These are phyloP conservation scores for Napeogenes sylphis DNA, from an alignment of 2,888 invertebrate species.

Conservation along the genomic window DNA sequence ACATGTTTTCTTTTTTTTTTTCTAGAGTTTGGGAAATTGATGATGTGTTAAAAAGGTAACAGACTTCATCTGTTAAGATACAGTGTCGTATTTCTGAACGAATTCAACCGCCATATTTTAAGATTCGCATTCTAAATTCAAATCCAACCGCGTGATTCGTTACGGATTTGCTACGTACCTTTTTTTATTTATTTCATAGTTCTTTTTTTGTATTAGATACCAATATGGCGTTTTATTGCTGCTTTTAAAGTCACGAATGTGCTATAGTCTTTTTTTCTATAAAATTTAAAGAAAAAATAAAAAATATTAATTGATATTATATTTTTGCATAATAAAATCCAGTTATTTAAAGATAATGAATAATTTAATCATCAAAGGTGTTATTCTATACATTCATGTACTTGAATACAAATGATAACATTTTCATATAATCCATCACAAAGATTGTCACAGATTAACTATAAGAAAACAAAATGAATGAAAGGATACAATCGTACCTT, in stretches of 20 bases:
- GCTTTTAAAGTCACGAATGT: constrained; percentile 19
- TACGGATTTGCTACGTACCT: constrained; percentile 42
- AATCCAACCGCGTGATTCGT: constrained; percentile 48
- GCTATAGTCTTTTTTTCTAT: constrained; percentile 10
- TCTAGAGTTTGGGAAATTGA: constrained; percentile 62
- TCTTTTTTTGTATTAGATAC: constrained; percentile 27
- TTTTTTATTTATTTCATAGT: constrained; percentile 32
- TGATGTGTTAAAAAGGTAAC: constrained; percentile 76
- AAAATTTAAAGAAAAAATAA: background rate
- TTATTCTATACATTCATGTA: too few species aligned
- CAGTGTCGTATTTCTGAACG: constrained; percentile 49
- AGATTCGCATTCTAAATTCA: constrained; percentile 52
- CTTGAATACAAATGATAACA: constrained; percentile 4
- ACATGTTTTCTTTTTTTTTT: constrained; percentile 57
- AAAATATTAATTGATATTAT: background rate
- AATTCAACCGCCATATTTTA: constrained; percentile 53
- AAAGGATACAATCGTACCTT: constrained; percentile 38
- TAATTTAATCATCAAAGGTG: too few species aligned
- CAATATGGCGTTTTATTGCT: constrained; percentile 25
- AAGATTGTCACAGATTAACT: constrained; percentile 14
- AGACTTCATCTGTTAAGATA: constrained; percentile 43
- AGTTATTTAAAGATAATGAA: background rate
- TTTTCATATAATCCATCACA: constrained; percentile 1
- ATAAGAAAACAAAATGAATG: constrained; percentile 17
- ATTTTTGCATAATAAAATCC: background rate